A percentile compares a stretch with the other conserved stretches of the same genome.
These are phyloP conservation scores for Trachelipus rathkii DNA, from an alignment of 1,140 invertebrate species.

Conservation along the genomic window DNA sequence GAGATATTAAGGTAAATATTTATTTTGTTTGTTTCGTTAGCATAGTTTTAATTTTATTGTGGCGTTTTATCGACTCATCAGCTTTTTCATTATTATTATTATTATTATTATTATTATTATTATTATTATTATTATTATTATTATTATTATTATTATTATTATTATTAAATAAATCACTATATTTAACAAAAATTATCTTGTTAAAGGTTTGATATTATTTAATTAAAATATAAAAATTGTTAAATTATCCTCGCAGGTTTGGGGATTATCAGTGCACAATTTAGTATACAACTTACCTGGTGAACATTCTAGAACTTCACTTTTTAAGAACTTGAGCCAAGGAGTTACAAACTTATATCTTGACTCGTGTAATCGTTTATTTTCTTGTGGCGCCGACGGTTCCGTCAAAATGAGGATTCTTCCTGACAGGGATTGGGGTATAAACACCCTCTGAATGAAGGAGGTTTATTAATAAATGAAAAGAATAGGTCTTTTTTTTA, in stretches of 20 bases:
- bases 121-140: background rate
- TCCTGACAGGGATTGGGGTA: slow-evolving; percentile 60
- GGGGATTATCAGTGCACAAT: slow-evolving; percentile 80
- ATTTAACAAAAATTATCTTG: background rate
- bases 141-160: no score
- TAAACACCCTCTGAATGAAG: slow-evolving; percentile 34
- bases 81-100: no score
- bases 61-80: no score
- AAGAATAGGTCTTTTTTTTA: no score
- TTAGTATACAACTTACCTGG: slow-evolving; percentile 80
- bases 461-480: no score
- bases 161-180: background rate
- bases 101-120: background rate
- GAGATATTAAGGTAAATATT: slow-evolving; percentile 86
- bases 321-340: slow-evolving; percentile 93
- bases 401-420: slow-evolving; percentile 94
- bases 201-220: background rate
- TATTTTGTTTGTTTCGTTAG: background rate
- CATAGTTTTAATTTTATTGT: no score
- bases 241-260: slow-evolving; percentile 65
- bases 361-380: slow-evolving; percentile 77
- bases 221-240: background rate
- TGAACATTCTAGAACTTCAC: slow-evolving; percentile 78
- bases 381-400: slow-evolving; percentile 97
- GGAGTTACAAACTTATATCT: slow-evolving; percentile 93